phyloP scores from a whole-genome alignment of 1,140 invertebrate genomes.

The Solenopsis fugax region DNA sequence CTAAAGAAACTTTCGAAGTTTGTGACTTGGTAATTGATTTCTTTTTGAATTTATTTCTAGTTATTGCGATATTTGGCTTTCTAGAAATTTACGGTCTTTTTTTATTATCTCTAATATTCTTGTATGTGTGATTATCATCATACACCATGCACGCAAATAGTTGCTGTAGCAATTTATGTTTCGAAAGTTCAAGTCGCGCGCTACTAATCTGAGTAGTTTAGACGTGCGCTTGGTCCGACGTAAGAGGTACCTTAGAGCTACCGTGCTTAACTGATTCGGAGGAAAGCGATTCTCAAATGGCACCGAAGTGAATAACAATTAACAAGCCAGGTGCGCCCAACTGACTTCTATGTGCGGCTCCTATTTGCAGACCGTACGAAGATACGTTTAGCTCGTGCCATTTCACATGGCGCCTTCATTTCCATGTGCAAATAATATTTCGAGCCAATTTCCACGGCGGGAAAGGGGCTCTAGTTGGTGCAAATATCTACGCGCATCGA shows the following conservation, averaged over 20 bases:
- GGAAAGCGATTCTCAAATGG: constrained; percentile 75
- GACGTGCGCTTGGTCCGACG: constrained; percentile 33
- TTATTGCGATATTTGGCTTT: not conserved
- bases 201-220: constrained; percentile 51
- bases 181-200: constrained; percentile 14
- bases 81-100: not conserved
- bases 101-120: not conserved
- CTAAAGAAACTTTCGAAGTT: not conserved
- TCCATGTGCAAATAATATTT: constrained; percentile 80
- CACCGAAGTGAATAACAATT: constrained; percentile 79
- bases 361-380: constrained; percentile 73
- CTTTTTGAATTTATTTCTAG: not conserved
- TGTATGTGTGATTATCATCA: not conserved
- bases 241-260: constrained; percentile 28
- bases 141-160: constrained; percentile 1
- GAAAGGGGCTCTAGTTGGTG: constrained; percentile 55
- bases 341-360: not conserved
- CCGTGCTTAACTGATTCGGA: constrained; percentile 73
- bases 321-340: constrained; percentile 69
- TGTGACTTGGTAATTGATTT: not conserved
- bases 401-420: constrained; percentile 76
- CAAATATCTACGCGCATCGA: constrained; percentile 21
- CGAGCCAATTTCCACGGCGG: constrained; percentile 66
- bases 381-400: constrained; percentile 77
- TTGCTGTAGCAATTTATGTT: constrained; percentile 13